phyloP scores from a whole-genome alignment of 2,113 vertebrate genomes.

The Eudyptes chrysolophus region DNA sequence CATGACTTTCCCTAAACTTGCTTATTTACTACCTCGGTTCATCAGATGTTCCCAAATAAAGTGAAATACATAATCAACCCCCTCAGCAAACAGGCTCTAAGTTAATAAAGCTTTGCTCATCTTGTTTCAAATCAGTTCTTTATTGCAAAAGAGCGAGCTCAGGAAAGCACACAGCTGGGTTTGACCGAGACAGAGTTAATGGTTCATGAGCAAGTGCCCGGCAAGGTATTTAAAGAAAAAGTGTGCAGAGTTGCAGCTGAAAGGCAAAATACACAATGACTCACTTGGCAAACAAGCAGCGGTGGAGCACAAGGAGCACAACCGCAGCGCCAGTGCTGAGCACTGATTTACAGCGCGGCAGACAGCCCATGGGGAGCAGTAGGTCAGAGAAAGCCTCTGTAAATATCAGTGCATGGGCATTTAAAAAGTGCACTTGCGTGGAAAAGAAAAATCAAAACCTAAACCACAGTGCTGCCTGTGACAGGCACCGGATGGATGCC shows the following conservation, averaged over 20 bases:
- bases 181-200: not conserved
- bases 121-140: not conserved
- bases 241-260: not conserved
- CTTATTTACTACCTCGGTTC: not conserved
- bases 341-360: constrained; percentile 13
- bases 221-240: not conserved
- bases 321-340: not conserved
- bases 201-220: not conserved
- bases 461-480: not conserved
- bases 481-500: not conserved
- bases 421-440: not conserved
- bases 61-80: not conserved
- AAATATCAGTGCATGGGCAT: rapidly evolving
- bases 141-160: not conserved
- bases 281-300: constrained; percentile 63
- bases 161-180: not conserved
- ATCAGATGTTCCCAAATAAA: not conserved
- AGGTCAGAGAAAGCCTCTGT: not conserved
- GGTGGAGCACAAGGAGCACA: not conserved
- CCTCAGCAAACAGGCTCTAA: not conserved
- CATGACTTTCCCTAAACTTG: not conserved
- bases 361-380: not conserved
- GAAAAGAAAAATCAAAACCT: not conserved
- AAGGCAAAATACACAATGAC: constrained; percentile 68
- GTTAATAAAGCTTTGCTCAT: not conserved